Conservation (phyloP, 2,888 invertebrate species). For the Xestia sexstrigata region DNA sequence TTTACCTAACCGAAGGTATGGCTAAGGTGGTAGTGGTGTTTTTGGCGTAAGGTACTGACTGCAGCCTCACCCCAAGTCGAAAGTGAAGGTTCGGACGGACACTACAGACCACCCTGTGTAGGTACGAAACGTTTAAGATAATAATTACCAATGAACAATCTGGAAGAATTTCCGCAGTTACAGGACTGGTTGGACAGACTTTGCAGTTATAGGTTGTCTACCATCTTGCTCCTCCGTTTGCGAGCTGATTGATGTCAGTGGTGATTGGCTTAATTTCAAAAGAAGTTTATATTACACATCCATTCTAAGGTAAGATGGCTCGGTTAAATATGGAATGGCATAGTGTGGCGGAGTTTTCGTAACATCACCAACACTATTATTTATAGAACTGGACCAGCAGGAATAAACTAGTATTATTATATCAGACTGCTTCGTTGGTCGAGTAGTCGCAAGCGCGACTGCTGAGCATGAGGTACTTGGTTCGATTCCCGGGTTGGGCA, state of each 20-base stretch:
- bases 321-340: neutral
- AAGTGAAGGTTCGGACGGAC: neutral
- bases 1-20: neutral
- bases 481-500: too few relatives aligned
- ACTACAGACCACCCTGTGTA: neutral
- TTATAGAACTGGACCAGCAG: neutral
- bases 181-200: neutral
- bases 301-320: neutral
- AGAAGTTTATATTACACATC: neutral
- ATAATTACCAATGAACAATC: neutral
- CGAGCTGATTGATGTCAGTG: neutral
- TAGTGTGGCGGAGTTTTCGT: neutral
- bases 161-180: neutral
- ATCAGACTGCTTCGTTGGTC: neutral
- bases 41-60: neutral
- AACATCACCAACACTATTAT: too few relatives aligned
- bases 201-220: neutral
- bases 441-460: too few relatives aligned
- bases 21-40: neutral
- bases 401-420: conserved; percentile 16
- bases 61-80: neutral
- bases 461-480: too few relatives aligned
- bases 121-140: neutral
- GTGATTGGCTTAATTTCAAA: neutral
- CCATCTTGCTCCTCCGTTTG: neutral